phyloP scores from a whole-genome alignment of 2,113 vertebrate genomes.

The Myrmecobius fasciatus region DNA sequence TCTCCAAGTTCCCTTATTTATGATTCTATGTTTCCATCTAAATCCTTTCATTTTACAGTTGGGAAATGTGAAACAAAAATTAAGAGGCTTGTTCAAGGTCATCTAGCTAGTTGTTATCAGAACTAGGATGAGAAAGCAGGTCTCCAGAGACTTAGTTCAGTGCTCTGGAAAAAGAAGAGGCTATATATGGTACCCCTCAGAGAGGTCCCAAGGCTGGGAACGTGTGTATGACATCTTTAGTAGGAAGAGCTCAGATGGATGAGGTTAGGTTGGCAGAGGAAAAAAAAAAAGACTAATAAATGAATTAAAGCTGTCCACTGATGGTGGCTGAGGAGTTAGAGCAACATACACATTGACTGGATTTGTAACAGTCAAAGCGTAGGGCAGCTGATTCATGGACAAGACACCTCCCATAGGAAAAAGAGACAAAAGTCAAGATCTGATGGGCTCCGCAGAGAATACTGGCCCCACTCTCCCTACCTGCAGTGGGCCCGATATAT shows the following conservation, averaged over 20 bases:
- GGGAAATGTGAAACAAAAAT: slow-evolving; percentile 24
- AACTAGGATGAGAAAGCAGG: background rate
- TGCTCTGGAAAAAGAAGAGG: background rate
- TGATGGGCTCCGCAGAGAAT: background rate
- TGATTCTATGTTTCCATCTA: background rate
- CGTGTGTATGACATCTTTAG: background rate
- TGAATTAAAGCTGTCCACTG: slow-evolving; percentile 45
- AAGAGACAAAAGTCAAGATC: background rate
- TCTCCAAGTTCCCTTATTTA: background rate
- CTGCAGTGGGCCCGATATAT: background rate
- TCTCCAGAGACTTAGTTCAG: slow-evolving; percentile 27
- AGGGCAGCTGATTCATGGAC: background rate
- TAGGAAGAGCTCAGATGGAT: background rate
- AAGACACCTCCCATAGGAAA: background rate
- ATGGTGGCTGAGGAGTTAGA: background rate
- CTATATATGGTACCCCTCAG: background rate
- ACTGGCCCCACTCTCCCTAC: slow-evolving; percentile 35
- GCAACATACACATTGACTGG: background rate
- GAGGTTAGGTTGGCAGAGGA: background rate
- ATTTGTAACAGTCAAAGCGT: background rate
- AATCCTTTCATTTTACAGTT: slow-evolving; percentile 11
- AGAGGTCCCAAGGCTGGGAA: background rate
- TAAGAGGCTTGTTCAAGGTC: background rate
- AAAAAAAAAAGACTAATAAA: background rate
- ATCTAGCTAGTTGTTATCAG: background rate